These are phyloP conservation scores for Agapornis roseicollis DNA, from an alignment of 2,113 vertebrate species.

Conservation along the genomic window DNA sequence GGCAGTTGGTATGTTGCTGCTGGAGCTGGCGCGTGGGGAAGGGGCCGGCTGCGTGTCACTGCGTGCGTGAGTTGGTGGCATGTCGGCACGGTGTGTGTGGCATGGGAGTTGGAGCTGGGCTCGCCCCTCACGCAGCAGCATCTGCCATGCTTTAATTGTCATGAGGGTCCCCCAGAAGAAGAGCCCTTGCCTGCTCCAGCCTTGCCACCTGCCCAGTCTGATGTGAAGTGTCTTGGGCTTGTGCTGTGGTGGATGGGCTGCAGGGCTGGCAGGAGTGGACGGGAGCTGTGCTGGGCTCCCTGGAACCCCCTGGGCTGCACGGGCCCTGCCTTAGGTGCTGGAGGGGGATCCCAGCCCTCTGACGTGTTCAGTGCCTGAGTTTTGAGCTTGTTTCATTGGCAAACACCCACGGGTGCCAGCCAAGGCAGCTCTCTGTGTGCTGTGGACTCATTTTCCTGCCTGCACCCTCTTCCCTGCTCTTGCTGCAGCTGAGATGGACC, in stretches of 20 bases:
- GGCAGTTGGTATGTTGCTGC: neutral
- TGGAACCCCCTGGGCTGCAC: accelerated
- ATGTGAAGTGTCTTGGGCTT: neutral
- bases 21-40: accelerated
- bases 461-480: neutral
- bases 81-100: accelerated
- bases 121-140: neutral
- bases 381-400: neutral
- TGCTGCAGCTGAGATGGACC: neutral
- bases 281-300: neutral
- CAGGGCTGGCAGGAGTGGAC: neutral
- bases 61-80: neutral
- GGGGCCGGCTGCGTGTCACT: accelerated
- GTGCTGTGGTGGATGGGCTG: neutral
- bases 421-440: neutral
- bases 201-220: neutral
- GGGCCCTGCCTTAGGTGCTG: neutral
- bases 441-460: neutral
- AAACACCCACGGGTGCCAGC: neutral
- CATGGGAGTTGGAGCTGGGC: neutral
- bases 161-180: neutral
- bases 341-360: neutral
- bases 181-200: neutral
- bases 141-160: neutral
- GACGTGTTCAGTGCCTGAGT: neutral